Evolutionary conservation across 2,888 invertebrate genomes (phyloP), one percentile per base, ranked within the genome.

Genomic region (Yponomeuta sedellus): DNA sequence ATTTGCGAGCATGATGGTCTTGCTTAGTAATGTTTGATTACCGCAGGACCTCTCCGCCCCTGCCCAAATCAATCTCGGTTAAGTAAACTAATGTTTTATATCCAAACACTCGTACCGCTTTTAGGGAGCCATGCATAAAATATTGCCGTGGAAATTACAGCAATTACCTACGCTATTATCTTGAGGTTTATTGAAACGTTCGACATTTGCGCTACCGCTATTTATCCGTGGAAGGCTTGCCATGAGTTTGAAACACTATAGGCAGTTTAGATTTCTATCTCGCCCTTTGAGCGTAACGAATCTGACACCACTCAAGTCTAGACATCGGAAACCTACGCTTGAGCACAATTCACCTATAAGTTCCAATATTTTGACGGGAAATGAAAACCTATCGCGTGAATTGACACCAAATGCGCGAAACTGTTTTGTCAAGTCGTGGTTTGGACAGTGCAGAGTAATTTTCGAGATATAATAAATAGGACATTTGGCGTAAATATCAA

Each of bases 21-120:
- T 44, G 65, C 67, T 64, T 65, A 69, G 61, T 68, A 64, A 66
- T 61, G 65, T 68, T 64, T 66, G 64, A 69, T 67, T 66, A 65
- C 65, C 65, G 61, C 61, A 66, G 67, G 65, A 63, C 62, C 52
- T 10, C 44, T 52, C 44, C 19, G 61, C 61, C 28, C 61, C 28
- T 11, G 39, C 40, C 56, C n/a, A n/a, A 20, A 58, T 65, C 65
- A 44, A 34, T 65, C 34, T 64, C 39, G 10, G 59, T 59, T 65
- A 58, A n/a, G 16, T 6, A 39, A 10, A 25, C 28, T 28, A 61
- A 12, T 28, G 16, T 28, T 61, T 12, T 16, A n/a, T 28, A 28
- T 12, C 34, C 28, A 28, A 22, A 25, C n/a, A 61, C 61, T 61
- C 10, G 22, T 22, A 59, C 16, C 16, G 8, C 25, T 61, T 61